These are phyloP conservation scores for Empis livida DNA, from an alignment of 2,888 invertebrate genomes.

Conservation along the genomic window DNA sequence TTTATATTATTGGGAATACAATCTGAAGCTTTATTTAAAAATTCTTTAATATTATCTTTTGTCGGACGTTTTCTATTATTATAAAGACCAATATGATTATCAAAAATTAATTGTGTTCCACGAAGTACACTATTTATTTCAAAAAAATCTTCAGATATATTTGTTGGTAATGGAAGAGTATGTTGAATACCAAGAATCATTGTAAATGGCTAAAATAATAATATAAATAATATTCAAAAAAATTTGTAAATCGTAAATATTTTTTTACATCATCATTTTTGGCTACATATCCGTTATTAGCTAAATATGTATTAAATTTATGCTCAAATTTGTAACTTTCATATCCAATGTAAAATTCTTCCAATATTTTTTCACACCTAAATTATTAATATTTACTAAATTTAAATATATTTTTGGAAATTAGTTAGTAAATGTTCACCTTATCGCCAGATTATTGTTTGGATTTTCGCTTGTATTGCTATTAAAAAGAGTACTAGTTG, in stretches of 20 bases:
- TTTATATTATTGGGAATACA: conserved; percentile 2
- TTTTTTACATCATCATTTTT: background rate
- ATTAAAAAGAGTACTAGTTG: too few species aligned
- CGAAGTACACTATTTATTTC: background rate
- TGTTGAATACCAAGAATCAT: background rate
- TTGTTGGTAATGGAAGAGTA: background rate
- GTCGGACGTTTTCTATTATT: background rate
- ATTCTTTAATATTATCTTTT: background rate
- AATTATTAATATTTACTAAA: too few species aligned
- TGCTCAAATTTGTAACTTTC: background rate
- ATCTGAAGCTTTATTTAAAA: background rate
- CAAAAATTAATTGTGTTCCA: conserved; percentile 3
- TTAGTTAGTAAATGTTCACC: too few species aligned
- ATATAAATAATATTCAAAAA: background rate
- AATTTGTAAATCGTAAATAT: background rate
- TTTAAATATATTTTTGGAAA: too few species aligned
- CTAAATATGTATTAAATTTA: background rate
- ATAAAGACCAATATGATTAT: background rate
- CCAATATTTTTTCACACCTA: background rate
- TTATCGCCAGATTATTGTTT: too few species aligned
- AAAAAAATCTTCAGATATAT: conserved; percentile 1
- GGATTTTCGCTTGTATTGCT: too few species aligned
- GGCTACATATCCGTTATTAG: background rate
- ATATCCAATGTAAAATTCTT: background rate
- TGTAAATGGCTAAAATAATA: conserved; percentile 3